Conservation (phyloP, 2,888 invertebrate genomes). For the Lymantria monacha region DNA sequence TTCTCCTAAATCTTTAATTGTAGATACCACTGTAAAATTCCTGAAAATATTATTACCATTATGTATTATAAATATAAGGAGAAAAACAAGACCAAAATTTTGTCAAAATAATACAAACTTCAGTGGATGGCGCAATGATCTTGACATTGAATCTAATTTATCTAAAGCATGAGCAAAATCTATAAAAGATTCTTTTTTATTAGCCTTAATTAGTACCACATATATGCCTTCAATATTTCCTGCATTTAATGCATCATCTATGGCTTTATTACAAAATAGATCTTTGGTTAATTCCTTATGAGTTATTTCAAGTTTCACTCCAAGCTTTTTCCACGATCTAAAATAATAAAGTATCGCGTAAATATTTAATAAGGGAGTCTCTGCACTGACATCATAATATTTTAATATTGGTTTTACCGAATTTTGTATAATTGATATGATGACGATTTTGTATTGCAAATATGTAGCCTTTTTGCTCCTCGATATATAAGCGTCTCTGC, state of each 20-base stretch:
- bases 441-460: neutral
- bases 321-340: neutral
- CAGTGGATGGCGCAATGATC: neutral
- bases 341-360: neutral
- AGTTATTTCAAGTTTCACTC: neutral
- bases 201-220: neutral
- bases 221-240: neutral
- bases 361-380: no score
- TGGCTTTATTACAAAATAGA: neutral
- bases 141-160: neutral
- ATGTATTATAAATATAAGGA: neutral
- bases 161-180: neutral
- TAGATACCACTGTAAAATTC: neutral
- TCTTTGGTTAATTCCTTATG: neutral
- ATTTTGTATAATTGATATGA: neutral
- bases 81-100: neutral
- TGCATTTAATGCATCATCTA: neutral
- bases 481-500: neutral
- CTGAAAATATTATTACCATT: neutral
- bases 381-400: no score
- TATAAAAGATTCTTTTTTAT: neutral
- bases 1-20: neutral
- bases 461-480: neutral
- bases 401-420: no score
- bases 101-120: neutral